phyloP scores from a whole-genome alignment of 2,113 vertebrate genomes.

The Falco punctatus region DNA sequence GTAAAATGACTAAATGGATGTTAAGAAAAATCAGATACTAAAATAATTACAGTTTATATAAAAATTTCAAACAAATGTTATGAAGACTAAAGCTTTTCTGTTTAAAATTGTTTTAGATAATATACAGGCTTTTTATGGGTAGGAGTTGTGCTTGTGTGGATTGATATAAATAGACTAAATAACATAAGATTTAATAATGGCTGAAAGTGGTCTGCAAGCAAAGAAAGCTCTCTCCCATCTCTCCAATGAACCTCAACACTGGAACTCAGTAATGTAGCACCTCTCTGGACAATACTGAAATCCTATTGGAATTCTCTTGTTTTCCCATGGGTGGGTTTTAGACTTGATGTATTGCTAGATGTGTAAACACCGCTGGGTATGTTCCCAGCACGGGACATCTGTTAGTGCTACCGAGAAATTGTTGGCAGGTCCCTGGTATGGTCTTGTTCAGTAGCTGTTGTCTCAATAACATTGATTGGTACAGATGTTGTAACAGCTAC shows the following conservation, averaged over 20 bases:
- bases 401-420: background rate
- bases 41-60: slow-evolving; percentile 24
- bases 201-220: background rate
- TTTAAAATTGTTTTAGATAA: slow-evolving; percentile 13
- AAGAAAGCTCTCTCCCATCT: background rate
- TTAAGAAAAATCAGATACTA: slow-evolving; percentile 33
- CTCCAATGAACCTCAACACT: background rate
- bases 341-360: background rate
- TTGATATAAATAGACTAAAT: slow-evolving; percentile 15
- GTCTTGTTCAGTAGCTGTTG: background rate
- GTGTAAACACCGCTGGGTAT: background rate
- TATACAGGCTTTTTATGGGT: background rate
- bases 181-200: background rate
- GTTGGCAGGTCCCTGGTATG: background rate
- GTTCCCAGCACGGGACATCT: background rate
- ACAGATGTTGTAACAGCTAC: background rate
- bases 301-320: background rate
- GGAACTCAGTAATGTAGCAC: background rate
- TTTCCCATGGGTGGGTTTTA: background rate
- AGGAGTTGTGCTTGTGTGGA: background rate
- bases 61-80: background rate
- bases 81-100: slow-evolving; percentile 4
- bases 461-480: background rate
- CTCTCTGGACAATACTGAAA: background rate
- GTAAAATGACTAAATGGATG: slow-evolving; percentile 27